Conservation (phyloP, 1,140 invertebrate species). For the Bicyclus anynana region DNA sequence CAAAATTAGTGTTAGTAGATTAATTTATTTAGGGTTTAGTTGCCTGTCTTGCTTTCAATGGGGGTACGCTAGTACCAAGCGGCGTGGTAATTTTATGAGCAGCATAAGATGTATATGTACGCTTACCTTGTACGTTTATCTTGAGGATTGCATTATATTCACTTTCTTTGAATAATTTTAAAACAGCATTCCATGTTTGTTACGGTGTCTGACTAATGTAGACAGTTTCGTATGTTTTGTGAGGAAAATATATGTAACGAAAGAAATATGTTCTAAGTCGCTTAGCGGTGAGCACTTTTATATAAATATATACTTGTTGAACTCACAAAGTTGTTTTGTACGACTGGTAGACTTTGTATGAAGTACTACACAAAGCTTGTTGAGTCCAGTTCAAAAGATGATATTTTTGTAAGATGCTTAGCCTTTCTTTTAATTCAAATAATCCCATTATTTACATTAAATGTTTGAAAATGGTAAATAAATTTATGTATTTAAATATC, state of each 20-base stretch:
- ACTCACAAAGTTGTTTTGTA: conserved; percentile 34
- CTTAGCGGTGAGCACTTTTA: conserved; percentile 30
- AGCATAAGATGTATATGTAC: neutral
- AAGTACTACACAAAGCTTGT: conserved; percentile 53
- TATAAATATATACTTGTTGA: conserved; percentile 40
- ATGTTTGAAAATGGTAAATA: conserved; percentile 60
- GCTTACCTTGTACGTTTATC: neutral
- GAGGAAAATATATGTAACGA: conserved; percentile 16
- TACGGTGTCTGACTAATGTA: neutral
- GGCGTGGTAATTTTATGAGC: conserved; percentile 1
- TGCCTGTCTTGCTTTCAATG: neutral
- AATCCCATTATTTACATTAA: conserved; percentile 70
- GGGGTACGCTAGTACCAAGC: neutral
- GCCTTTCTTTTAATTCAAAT: conserved; percentile 69
- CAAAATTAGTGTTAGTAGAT: neutral
- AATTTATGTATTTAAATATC: conserved; percentile 58
- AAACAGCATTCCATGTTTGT: conserved; percentile 43
- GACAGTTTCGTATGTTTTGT: conserved; percentile 1
- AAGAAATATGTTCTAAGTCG: conserved; percentile 20
- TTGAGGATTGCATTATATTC: conserved; percentile 16
- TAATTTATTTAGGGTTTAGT: neutral
- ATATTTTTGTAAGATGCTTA: conserved; percentile 76
- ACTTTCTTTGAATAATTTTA: conserved; percentile 15
- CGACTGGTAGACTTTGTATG: conserved; percentile 28
- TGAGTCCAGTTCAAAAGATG: conserved; percentile 58